Conservation (phyloP, 2,113 vertebrate genomes). For the Callocephalon fimbriatum region DNA sequence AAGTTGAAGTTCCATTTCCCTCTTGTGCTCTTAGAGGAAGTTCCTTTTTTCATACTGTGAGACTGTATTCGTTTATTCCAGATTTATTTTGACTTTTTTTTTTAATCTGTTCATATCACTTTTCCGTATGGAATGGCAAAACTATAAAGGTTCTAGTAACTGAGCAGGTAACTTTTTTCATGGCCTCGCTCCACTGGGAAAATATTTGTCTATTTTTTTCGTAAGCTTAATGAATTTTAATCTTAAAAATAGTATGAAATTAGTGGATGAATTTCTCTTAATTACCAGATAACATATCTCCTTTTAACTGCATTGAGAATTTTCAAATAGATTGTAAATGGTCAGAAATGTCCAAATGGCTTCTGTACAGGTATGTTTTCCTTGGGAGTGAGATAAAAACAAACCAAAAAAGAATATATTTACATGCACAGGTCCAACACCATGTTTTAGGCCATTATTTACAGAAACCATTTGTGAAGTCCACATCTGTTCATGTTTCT, state of each 20-base stretch:
- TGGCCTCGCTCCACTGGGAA: background rate
- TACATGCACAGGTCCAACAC: background rate
- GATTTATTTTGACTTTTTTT: background rate
- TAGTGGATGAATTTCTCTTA: background rate
- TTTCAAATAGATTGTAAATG: background rate
- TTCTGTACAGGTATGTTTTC: background rate
- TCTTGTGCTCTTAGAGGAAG: conserved; percentile 41
- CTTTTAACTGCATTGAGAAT: background rate
- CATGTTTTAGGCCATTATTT: background rate
- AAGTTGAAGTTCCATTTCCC: conserved; percentile 66
- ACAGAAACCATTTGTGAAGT: background rate
- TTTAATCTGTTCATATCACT: background rate
- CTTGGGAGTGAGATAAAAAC: background rate
- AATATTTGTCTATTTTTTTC: background rate
- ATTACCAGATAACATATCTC: background rate
- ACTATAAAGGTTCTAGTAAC: background rate
- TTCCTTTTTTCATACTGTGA: background rate
- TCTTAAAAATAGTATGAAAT: background rate
- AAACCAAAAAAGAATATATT: background rate
- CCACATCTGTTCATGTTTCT: background rate
- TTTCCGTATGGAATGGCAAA: background rate
- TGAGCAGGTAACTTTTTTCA: background rate
- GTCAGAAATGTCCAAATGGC: background rate
- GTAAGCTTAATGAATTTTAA: background rate
- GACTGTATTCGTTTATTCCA: background rate